Evolutionary conservation across 2,797 vertebrate genomes (phyloP), one percentile per base, ranked within the genome.

Genomic region (Cuculus canorus): DNA sequence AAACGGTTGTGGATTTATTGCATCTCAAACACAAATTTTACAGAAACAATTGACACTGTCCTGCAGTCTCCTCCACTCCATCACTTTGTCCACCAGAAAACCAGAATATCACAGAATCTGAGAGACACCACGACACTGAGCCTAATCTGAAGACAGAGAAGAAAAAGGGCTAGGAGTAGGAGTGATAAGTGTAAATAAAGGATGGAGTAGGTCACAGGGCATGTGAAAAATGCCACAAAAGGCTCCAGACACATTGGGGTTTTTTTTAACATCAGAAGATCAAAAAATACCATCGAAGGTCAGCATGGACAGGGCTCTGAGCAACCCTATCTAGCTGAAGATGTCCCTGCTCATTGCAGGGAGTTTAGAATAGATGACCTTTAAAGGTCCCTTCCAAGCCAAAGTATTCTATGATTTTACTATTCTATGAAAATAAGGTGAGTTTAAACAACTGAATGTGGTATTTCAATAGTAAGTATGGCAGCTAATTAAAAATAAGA

Each of bases 121-220:
- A 69, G 22, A 82, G 14, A 86, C 1, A 8, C 6, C 13, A 27
- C 0, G 0, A 45, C 33, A 75, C 13, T 28, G 8, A 79, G 54
- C 9, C 9, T 37, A 47, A 77, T 4, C 30, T 37, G 30, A 78
- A 65, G 18, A 61, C 21, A 8, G 10, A 80, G 27, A 5, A 17
- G 21, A 75, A 82, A 88, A 63, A 61, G 23, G 21, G 16, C 48
- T 66, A 50, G 52, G 41, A 66, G 39, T 10, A 78, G 23, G 19
- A 48, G 5, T 2, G 3, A 8, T 24, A 86, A 69, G 5, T 25
- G 9, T 19, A 68, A 75, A 68, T 17, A 68, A 75, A 68, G 4
- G 17, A 64, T 33, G 23, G 9, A 35, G 16, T 2, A 69, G 19
- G 30, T 69, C 72, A 86, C 2, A 86, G 28, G 33, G 23, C 23